Conservation (phyloP, 2,888 invertebrate species). For the Villa cingulata region DNA sequence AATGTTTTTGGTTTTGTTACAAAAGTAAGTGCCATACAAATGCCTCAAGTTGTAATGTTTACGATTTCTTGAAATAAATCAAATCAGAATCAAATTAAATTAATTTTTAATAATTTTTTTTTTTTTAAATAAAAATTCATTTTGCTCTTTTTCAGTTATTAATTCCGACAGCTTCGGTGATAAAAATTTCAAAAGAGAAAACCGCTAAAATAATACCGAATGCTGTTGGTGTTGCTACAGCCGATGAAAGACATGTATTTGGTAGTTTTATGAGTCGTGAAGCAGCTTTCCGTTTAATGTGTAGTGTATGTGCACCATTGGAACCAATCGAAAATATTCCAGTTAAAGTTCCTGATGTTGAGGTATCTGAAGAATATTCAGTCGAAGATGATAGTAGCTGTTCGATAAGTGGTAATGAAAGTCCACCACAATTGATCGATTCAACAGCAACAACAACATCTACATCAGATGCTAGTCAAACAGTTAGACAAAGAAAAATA, state of each 20-base stretch:
- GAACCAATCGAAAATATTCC: slow-evolving; percentile 29
- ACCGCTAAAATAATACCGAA: slow-evolving; percentile 90
- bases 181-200: slow-evolving; percentile 82
- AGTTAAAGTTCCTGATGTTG: slow-evolving; percentile 28
- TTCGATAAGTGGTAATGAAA: slow-evolving; percentile 42
- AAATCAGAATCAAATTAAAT: too few species aligned
- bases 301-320: slow-evolving; percentile 61
- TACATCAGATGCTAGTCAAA: slow-evolving; percentile 19
- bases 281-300: slow-evolving; percentile 75
- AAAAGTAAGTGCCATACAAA: slow-evolving; percentile 49
- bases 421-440: slow-evolving; percentile 24
- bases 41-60: too few species aligned
- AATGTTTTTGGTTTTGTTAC: slow-evolving; percentile 92
- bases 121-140: not conserved
- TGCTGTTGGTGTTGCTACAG: slow-evolving; percentile 71
- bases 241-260: slow-evolving; percentile 75
- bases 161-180: slow-evolving; percentile 74
- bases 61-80: too few species aligned
- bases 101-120: too few species aligned
- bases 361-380: slow-evolving; percentile 30
- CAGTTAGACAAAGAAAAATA: slow-evolving; percentile 19
- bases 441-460: slow-evolving; percentile 8
- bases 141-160: slow-evolving; percentile 47
- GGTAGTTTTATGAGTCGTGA: slow-evolving; percentile 82
- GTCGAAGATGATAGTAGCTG: slow-evolving; percentile 42